A percentile compares a stretch with the other conserved stretches of the same genome.
phyloP scores from a whole-genome alignment of 2,113 vertebrate genomes.

The Gasterosteus nipponicus region DNA sequence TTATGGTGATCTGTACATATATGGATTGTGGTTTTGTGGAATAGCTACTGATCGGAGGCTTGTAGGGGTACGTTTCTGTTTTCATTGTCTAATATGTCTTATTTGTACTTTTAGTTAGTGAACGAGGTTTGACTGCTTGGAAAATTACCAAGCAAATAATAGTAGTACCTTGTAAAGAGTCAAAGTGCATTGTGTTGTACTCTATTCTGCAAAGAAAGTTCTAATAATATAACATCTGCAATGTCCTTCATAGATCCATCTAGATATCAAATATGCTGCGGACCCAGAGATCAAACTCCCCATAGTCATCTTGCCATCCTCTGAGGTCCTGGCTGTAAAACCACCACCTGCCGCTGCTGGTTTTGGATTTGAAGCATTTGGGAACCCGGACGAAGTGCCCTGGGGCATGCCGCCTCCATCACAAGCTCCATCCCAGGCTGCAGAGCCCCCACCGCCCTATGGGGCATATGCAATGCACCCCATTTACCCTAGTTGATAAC shows the following conservation, averaged over 20 bases:
- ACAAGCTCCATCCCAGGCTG: background rate
- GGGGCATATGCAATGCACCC: conserved; percentile 32
- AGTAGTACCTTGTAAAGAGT: background rate
- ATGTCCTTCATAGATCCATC: conserved; percentile 47
- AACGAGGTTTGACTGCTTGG: background rate
- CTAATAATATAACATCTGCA: background rate
- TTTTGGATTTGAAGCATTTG: conserved; percentile 25
- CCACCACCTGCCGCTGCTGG: background rate
- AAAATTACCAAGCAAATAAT: background rate
- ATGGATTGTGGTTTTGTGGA: background rate
- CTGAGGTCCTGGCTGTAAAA: background rate
- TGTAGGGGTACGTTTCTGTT: background rate
- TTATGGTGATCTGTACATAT: background rate
- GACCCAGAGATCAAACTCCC: conserved; percentile 62
- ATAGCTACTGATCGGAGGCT: background rate
- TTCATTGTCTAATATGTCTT: background rate
- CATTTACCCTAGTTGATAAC: too few relatives aligned
- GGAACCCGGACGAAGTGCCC: background rate
- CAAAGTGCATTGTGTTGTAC: background rate
- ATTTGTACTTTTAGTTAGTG: background rate
- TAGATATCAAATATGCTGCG: conserved; percentile 48
- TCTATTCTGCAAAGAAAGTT: background rate
- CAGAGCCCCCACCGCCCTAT: conserved; percentile 53
- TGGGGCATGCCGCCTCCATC: conserved; percentile 3
- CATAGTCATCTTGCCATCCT: conserved; percentile 54